phyloP scores from a whole-genome alignment of 2,113 vertebrate genomes.

The Ibidorhyncha struthersii region DNA sequence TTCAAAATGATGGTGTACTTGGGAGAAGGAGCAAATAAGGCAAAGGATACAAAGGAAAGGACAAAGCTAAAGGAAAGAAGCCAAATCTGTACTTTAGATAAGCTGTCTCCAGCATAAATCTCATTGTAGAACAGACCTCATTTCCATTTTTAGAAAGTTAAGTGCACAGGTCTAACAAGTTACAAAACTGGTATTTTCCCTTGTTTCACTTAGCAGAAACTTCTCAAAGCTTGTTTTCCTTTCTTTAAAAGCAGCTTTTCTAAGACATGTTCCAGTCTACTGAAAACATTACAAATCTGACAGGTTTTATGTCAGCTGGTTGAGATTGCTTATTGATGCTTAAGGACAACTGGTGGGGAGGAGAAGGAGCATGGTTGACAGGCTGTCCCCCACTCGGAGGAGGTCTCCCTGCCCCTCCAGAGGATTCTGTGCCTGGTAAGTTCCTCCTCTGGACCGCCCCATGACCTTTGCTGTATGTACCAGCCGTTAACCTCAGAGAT shows the following conservation, averaged over 20 bases:
- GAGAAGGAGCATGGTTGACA: neutral
- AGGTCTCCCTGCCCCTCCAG: neutral
- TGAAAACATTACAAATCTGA: neutral
- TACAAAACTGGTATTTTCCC: neutral
- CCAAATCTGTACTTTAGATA: neutral
- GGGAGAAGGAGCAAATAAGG: neutral
- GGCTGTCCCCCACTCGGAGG: neutral
- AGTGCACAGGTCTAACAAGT: neutral
- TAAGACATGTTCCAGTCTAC: neutral
- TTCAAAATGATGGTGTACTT: neutral
- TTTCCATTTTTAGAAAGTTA: neutral
- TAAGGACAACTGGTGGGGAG: fast-evolving
- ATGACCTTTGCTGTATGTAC: fast-evolving
- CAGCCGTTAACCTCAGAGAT: neutral
- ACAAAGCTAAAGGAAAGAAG: neutral
- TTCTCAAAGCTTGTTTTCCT: neutral
- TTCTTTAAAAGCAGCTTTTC: neutral
- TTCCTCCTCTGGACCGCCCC: neutral
- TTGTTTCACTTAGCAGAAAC: neutral
- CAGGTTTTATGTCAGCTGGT: fast-evolving
- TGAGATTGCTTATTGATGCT: neutral
- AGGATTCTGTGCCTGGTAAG: neutral
- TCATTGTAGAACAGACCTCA: neutral
- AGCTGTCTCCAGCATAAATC: neutral
- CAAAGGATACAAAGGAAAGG: neutral